phyloP scores from a whole-genome alignment of 2,797 vertebrate genomes.

The Orestias chungarensis region DNA sequence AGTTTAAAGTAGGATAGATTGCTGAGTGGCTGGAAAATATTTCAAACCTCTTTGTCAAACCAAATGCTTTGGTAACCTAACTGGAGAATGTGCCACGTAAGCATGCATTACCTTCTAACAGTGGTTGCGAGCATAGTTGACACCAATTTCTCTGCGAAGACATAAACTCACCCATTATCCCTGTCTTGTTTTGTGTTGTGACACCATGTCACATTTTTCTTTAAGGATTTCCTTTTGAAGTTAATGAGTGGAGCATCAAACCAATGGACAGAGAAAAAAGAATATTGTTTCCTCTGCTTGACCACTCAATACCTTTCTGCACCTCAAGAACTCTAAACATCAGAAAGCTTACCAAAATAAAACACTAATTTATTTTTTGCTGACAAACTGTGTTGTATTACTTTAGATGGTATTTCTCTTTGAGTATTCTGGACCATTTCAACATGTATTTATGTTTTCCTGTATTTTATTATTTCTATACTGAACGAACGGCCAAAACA shows the following conservation, averaged over 20 bases:
- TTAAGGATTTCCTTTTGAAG: background rate
- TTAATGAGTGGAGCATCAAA: conserved; percentile 4
- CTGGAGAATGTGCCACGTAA: background rate
- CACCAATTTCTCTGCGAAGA: background rate
- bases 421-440: background rate
- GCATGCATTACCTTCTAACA: background rate
- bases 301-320: background rate
- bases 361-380: background rate
- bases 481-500: background rate
- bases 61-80: background rate
- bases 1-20: conserved; percentile 2
- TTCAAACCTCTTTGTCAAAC: conserved; percentile 1
- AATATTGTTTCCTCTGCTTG: background rate
- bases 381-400: background rate
- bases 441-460: background rate
- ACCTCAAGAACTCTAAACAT: background rate
- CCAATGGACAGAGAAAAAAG: background rate
- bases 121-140: background rate
- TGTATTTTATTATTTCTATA: background rate
- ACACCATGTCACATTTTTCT: background rate
- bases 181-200: background rate
- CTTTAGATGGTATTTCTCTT: background rate
- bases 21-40: background rate
- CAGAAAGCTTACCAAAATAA: background rate
- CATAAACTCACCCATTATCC: conserved; percentile 1